Conservation (phyloP, 2,113 vertebrate genomes). For the Globicephala melas region DNA sequence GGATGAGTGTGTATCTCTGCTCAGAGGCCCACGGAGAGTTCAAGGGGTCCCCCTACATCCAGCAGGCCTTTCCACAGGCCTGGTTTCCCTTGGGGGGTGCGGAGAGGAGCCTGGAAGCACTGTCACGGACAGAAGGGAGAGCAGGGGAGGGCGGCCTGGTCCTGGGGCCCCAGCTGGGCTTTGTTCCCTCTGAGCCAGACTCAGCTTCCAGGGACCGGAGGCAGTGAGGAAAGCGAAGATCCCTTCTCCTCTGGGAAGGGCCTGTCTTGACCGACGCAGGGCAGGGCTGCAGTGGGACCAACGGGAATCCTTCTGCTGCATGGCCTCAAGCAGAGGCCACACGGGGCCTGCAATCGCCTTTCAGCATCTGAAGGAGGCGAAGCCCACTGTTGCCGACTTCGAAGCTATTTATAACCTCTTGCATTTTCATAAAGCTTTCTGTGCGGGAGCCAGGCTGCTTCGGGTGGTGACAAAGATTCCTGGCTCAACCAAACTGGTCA, state of each 20-base stretch:
- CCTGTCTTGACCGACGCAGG: accelerated
- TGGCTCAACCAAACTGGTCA: neutral
- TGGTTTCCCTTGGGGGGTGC: accelerated
- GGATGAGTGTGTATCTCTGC: accelerated
- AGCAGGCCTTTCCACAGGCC: accelerated
- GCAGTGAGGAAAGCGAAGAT: no score
- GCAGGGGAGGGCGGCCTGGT: accelerated
- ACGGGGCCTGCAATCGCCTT: accelerated
- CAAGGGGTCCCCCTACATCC: accelerated
- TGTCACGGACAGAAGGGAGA: accelerated
- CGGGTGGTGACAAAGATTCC: neutral
- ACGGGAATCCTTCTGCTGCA: accelerated
- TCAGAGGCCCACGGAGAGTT: accelerated
- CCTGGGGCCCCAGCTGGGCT: accelerated
- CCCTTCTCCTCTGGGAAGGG: neutral
- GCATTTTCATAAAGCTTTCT: accelerated
- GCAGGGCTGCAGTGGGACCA: accelerated
- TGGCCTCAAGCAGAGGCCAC: accelerated
- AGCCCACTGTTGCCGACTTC: neutral
- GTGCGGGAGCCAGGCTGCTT: no score
- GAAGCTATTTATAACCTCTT: accelerated
- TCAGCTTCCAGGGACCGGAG: neutral
- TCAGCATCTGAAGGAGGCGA: accelerated
- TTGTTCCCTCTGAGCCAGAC: neutral
- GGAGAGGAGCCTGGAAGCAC: accelerated